phyloP scores from a whole-genome alignment of 2,888 invertebrate genomes.

The Noctua fimbriata region DNA sequence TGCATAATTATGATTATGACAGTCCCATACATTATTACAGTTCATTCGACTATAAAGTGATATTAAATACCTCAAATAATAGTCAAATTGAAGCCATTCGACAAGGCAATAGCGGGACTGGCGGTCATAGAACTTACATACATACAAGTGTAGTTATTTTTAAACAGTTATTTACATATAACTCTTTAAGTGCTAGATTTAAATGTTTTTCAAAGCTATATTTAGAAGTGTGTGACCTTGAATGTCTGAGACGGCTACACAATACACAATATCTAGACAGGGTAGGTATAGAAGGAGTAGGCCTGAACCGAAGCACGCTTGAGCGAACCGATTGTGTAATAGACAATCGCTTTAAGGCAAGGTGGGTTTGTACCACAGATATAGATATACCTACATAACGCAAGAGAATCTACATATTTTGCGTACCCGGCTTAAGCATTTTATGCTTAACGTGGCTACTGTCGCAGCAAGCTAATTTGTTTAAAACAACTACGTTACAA shows the following conservation, averaged over 20 bases:
- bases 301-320: conserved; percentile 41
- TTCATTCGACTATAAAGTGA: not conserved
- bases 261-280: conserved; percentile 10
- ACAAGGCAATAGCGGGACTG: not conserved
- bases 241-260: conserved; percentile 38
- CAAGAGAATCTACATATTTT: not conserved
- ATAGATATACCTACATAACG: too few species aligned
- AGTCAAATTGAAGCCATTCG: not conserved
- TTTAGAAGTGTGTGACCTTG: conserved; percentile 26
- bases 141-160: not conserved
- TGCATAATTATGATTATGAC: not conserved
- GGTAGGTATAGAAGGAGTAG: not conserved
- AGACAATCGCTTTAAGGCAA: conserved; percentile 38
- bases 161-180: not conserved
- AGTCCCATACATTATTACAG: not conserved
- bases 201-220: conserved; percentile 5
- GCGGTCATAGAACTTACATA: too few species aligned
- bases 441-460: too few species aligned
- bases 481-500: too few species aligned
- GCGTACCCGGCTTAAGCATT: too few species aligned
- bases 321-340: conserved; percentile 44
- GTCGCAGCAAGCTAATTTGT: too few species aligned
- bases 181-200: not conserved
- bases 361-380: not conserved
- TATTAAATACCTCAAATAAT: not conserved